Evolutionary conservation across 2,888 invertebrate species (phyloP), one percentile per base, ranked within the genome.

Genomic region (Patella caerulea): DNA sequence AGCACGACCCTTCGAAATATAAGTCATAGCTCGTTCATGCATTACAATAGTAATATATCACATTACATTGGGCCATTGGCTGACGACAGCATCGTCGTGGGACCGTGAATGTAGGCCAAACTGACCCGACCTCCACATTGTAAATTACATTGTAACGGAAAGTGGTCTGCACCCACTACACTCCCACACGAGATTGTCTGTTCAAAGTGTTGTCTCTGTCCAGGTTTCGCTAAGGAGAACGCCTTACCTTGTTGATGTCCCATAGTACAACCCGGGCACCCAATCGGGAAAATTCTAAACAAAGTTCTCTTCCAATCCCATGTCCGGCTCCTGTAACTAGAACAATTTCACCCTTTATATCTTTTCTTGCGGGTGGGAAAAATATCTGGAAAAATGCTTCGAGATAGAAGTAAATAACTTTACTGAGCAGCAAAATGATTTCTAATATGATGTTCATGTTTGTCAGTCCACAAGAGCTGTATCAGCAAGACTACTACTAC

Each of bases 301-400:
- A 88, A n/a, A 90, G 79, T 77, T 89, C 87, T 69, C 86, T 73
- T 14, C 90, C 90, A 17, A 90, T 87, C 1, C 90, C 90, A 77
- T 87, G 87, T 7, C 88, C 89, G 3, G 88, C 88, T 17, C 90
- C 90, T 9, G 90, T 89, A 0, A 90, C 83, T 11, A 90, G 79
- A 11, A 86, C 88, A 12, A 85, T 80, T 77, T 88, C 84, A 24
- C 86, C 86, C 7, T 77, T 71, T 12, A 90, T 80, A 72, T 83
- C 84, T 79, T 89, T 87, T 72, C 80, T 82, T n/a, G 79, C 74
- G 0, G 76, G 77, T 9, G 86, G 87, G 17, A 87, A 73, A 76
- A 76, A 56, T 34, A 76, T n/a, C 9, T 80, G 74, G 52, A 83
- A 69, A 45, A 81, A 56, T 59, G 79, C 79, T 74, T 84, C 83